Evolutionary conservation across 2,113 vertebrate species (phyloP), one percentile per base, ranked within the genome.

Genomic region (Ariopsis seemanni): DNA sequence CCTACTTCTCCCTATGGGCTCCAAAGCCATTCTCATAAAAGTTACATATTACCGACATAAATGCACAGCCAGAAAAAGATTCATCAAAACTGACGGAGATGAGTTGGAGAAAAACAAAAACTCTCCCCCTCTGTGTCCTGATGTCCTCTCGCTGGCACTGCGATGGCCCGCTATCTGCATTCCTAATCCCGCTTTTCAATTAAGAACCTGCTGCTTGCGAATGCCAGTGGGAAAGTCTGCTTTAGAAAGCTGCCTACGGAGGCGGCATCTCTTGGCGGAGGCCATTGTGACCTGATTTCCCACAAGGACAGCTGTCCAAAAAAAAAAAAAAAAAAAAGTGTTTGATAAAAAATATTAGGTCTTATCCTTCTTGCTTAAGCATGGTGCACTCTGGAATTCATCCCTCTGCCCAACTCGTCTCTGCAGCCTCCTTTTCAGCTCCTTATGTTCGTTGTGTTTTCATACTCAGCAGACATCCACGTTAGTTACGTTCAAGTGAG

Each of bases 251-350:
- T 25, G 84, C 55, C 30, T 53, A 82, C 6, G 52, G 62, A 69
- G 87, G 50, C 57, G 34, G 87, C 55, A 82, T 65, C 67, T 80
- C 57, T 60, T 25, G 30, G 52, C 60, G 69, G 74, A 84, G 89
- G 65, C 88, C 85, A 85, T 30, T 83, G 67, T 90, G 89, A 90
- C 86, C 89, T 89, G 89, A 93, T 93, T 94, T 93, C 92, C 92
- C 83, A 83, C 88, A 89, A 89, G 91, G 90, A 91, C 87, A 91
- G 86, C 91, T 92, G 93, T 93, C 91, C 34, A 42, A 42, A 42
- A 42, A 42, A 42, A 42, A 42, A 42, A 42, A 42, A 93, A 90
- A 91, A 88, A 78, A n/a, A n/a, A n/a, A n/a, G n/a, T n/a, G 48
- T 27, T 80, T 81, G 84, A 34, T 67, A 34, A n/a, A 50, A 81